Conservation (phyloP, 2,797 vertebrate species). For the Parauchenoglanis ngamensis region DNA sequence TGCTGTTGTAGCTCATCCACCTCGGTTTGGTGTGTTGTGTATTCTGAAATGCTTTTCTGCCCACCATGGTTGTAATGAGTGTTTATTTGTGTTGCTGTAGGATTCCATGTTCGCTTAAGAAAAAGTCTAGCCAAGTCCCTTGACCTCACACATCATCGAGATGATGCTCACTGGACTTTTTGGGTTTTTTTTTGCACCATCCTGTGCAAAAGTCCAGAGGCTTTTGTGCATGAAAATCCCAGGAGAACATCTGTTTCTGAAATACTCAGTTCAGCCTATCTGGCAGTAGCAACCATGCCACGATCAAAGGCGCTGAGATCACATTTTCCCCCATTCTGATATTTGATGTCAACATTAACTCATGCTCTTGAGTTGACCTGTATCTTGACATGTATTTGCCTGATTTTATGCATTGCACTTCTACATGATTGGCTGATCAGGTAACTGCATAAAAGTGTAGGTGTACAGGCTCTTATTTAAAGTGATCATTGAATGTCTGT, state of each 20-base stretch:
- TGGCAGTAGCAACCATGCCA: too few relatives aligned
- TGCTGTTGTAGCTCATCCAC: too few relatives aligned
- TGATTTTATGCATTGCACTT: too few relatives aligned
- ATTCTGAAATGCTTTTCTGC: too few relatives aligned
- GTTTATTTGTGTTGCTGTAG: background rate
- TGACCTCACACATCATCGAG: background rate
- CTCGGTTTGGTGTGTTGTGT: too few relatives aligned
- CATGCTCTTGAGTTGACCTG: background rate
- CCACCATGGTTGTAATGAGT: background rate
- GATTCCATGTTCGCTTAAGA: too few relatives aligned
- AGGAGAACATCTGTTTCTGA: too few relatives aligned
- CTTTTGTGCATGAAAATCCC: background rate
- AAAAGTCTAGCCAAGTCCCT: background rate
- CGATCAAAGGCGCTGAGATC: too few relatives aligned
- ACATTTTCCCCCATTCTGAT: background rate
- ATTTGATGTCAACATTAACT: background rate
- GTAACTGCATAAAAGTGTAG: background rate
- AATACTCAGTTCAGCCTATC: too few relatives aligned
- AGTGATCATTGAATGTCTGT: background rate
- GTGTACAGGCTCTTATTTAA: background rate
- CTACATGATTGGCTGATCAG: background rate
- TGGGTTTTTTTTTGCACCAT: too few relatives aligned
- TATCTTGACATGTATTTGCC: background rate
- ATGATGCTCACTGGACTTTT: background rate
- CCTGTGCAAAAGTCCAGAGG: too few relatives aligned